Percentiles rank a stretch among this genome's conserved stretches.
Conservation (phyloP, 2,797 vertebrate genomes). For the Tauraco hartlaubi region DNA sequence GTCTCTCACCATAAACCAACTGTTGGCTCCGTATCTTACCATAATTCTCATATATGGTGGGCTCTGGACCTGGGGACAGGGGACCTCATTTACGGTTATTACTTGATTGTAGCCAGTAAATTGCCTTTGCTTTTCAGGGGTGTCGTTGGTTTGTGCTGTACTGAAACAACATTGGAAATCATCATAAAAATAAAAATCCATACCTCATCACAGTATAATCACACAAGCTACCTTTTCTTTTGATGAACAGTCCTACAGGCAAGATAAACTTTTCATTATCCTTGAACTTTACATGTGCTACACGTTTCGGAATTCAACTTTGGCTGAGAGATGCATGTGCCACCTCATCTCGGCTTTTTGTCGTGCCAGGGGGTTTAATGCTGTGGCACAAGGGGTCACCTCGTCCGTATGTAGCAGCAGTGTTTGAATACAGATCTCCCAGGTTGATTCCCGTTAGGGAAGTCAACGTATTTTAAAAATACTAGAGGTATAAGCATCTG, state of each 20-base stretch:
- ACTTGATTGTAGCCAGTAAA: not conserved
- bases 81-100: not conserved
- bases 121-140: not conserved
- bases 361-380: not conserved
- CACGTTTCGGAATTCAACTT: not conserved
- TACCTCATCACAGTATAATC: not conserved
- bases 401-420: rapidly evolving
- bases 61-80: not conserved
- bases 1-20: too few species aligned
- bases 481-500: not conserved
- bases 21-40: rapidly evolving
- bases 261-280: not conserved
- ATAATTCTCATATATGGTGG: rapidly evolving
- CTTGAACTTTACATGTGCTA: not conserved
- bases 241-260: not conserved
- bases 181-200: not conserved
- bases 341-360: not conserved
- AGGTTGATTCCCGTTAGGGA: rapidly evolving
- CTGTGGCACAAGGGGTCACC: rapidly evolving
- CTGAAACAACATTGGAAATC: not conserved
- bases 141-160: not conserved
- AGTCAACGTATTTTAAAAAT: not conserved
- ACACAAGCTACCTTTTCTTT: not conserved
- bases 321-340: rapidly evolving
- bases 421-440: too few species aligned